phyloP scores from a whole-genome alignment of 2,113 vertebrate genomes.

The Athene noctua region DNA sequence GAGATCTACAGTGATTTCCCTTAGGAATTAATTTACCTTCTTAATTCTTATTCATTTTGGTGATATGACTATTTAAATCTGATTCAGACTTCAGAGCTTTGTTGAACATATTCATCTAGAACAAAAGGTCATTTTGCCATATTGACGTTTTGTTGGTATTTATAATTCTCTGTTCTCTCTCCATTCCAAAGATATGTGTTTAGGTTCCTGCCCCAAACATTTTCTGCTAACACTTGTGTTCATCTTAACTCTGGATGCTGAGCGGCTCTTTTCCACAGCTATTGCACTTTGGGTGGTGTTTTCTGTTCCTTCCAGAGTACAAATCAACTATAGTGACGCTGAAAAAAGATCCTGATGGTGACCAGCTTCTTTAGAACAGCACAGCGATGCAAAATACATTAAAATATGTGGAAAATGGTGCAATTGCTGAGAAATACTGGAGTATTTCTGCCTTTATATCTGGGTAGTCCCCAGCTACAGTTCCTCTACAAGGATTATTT shows the following conservation, averaged over 20 bases:
- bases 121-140: conserved; percentile 54
- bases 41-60: conserved; percentile 75
- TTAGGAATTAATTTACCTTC: conserved; percentile 80
- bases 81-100: conserved; percentile 52
- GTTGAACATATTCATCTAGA: conserved; percentile 13
- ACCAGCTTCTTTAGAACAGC: neutral
- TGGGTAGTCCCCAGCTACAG: neutral
- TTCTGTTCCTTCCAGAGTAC: neutral
- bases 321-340: neutral
- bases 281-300: neutral
- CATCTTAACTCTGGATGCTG: neutral
- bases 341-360: neutral
- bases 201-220: conserved; percentile 6
- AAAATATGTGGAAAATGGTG: neutral
- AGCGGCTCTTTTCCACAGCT: neutral
- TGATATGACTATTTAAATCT: conserved; percentile 61
- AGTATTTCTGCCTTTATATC: neutral
- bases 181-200: neutral
- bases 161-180: conserved; percentile 46
- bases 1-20: conserved; percentile 80
- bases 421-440: neutral
- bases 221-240: neutral
- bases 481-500: neutral
- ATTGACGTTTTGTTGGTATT: conserved; percentile 53
- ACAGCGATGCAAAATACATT: neutral